These are phyloP conservation scores for Acrocephalus kingi DNA, from an alignment of 2,113 vertebrate species.

Conservation along the genomic window DNA sequence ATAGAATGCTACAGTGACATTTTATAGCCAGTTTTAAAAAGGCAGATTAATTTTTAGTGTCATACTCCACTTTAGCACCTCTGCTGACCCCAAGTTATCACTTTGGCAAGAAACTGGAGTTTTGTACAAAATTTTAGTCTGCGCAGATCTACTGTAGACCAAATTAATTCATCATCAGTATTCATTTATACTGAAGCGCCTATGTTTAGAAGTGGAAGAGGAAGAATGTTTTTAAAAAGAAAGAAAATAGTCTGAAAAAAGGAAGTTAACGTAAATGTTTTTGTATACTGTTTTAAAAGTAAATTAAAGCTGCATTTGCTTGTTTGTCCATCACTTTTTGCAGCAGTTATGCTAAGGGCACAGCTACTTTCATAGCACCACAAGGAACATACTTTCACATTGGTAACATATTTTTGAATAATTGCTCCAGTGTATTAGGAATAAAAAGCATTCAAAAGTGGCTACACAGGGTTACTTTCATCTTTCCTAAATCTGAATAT, in stretches of 20 bases:
- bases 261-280: background rate
- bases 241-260: background rate
- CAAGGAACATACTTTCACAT: background rate
- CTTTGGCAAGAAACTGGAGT: conserved; percentile 13
- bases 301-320: background rate
- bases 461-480: background rate
- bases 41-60: background rate
- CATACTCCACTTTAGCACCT: background rate
- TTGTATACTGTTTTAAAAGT: background rate
- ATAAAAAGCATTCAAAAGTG: conserved; percentile 20
- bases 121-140: conserved; percentile 50
- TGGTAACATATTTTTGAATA: conserved; percentile 12
- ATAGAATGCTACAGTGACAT: background rate
- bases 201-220: background rate
- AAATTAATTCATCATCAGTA: conserved; percentile 58
- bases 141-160: background rate
- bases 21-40: background rate
- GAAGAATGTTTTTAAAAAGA: background rate
- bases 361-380: background rate
- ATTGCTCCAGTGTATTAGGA: background rate
- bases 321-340: background rate
- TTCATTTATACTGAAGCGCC: conserved; percentile 22
- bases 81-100: conserved; percentile 50
- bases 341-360: background rate
- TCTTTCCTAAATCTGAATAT: conserved; percentile 4